Evolutionary conservation across 2,113 vertebrate genomes (phyloP), one percentile per base, ranked within the genome.

Genomic region (Pseudorhombus dupliciocellatus): DNA sequence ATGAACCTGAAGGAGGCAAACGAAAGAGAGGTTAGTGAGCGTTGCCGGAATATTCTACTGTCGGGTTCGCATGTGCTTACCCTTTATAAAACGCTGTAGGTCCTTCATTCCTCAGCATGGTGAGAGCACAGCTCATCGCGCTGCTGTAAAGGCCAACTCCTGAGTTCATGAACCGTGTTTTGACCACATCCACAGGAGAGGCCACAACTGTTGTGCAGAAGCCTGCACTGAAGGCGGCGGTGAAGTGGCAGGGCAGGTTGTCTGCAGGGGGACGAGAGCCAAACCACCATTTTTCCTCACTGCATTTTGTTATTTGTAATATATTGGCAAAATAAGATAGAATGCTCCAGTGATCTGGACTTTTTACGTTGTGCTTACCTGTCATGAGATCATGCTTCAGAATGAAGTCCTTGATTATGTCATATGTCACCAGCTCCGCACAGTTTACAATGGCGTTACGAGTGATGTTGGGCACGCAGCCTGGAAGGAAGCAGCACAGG

Each of bases 121-220:
- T 95, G 8, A 97, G 62, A 28, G 96, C 92, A 77, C 98, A 99
- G 89, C 93, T 93, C 3, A 96, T 68, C 2, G 90, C 95, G 0
- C 90, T 95, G 42, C 25, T 84, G 89, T 99, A 98, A 78, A 93
- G 94, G 22, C 95, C 94, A 0, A 91, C 77, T 1, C 87, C 15
- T 0, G 97, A 92, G 77, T 99, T 98, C 96, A 98, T 99, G 86
- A 96, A 99, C 6, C 98, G 91, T 0, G 98, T 99, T 92, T 98
- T 99, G 30, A 99, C 94, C 25, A 99, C 98, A 0, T 99, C 97
- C 72, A 99, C 96, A 0, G 98, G 97, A 0, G 96, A 98, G 0
- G 98, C 97, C 77, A 99, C 95, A 4, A 98, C 70, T 0, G 98
- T 99, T 59, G 98, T 96, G 2, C 96, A 99, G 90, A 98, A 99